Conservation (phyloP, 2,797 vertebrate species). For the Poeciliopsis infans region DNA sequence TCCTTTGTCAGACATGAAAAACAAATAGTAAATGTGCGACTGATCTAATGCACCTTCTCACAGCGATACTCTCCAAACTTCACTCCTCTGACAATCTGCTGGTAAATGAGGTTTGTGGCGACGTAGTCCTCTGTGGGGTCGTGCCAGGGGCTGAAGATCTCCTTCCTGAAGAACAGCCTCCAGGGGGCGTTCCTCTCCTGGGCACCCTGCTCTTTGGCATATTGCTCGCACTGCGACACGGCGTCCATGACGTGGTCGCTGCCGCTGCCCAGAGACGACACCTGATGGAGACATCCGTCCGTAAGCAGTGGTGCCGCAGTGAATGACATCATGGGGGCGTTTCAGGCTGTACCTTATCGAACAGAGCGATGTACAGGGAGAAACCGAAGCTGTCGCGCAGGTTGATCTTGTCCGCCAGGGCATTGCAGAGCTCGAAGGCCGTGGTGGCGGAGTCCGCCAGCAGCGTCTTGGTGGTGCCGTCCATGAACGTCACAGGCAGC, state of each 20-base stretch:
- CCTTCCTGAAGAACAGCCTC: slow-evolving; percentile 97
- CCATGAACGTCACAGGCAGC: slow-evolving; percentile 97
- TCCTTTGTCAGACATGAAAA: neutral
- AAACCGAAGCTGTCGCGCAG: slow-evolving; percentile 94
- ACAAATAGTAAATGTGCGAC: neutral
- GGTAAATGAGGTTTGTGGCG: slow-evolving; percentile 95
- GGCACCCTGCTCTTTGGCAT: slow-evolving; percentile 96
- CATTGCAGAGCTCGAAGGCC: slow-evolving; percentile 91
- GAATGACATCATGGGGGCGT: neutral
- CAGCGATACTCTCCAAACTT: slow-evolving; percentile 98
- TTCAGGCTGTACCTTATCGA: slow-evolving; percentile 88
- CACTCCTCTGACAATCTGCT: slow-evolving; percentile 94
- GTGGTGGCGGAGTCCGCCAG: slow-evolving; percentile 95
- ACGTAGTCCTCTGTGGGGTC: slow-evolving; percentile 87
- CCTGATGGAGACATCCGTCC: slow-evolving; percentile 60
- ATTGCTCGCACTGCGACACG: slow-evolving; percentile 96
- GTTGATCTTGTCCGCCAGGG: slow-evolving; percentile 91
- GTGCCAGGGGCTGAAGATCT: slow-evolving; percentile 98
- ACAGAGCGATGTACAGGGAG: slow-evolving; percentile 96
- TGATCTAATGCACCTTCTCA: slow-evolving; percentile 81
- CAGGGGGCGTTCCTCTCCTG: slow-evolving; percentile 97
- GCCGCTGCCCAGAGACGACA: slow-evolving; percentile 94
- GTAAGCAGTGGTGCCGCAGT: too few relatives aligned
- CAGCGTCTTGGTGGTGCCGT: slow-evolving; percentile 95
- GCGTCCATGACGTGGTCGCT: slow-evolving; percentile 98